Base-by-base conservation (phyloP, 2,888 invertebrate genomes). In the Morpho deidamia region DNA sequence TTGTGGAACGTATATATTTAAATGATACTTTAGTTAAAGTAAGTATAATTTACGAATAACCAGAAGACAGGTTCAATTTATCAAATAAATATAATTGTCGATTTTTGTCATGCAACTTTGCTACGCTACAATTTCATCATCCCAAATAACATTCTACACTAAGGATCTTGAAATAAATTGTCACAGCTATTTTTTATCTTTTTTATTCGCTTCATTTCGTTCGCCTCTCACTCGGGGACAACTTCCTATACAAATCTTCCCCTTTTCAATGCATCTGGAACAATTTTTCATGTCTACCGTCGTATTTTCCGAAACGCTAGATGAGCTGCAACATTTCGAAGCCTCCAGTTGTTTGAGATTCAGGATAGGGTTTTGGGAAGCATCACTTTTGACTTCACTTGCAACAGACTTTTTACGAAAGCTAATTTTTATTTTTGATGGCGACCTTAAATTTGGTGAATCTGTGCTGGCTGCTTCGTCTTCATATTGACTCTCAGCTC, bases 181-280 rank as follows among this genome's bases (percentile, higher is more conserved):
- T 35, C 11, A 39, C 3, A 44, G 0, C 9, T 11, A 23, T 14
- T 46, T 35, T 44, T 8, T 12, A 33, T 34, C 34, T 11, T 55
- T 35, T 52, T 53, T 52, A 52, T 49, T 61, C 34, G 59, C 55
- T 11, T 61, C 60, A 44, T 38, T 41, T 7, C 66, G 64, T 1
- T 61, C 60, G 44, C 37, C 40, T 7, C 66, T 65, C 1, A 66
- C 65, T 38, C 55, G 67, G 0, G 79, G 80, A 61, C 82, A 83
- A 1, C 56, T 62, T 38, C 62, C 59, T 0, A 79, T 53, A 64
- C 83, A 83, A 5, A 62, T 63, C 47, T 68, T 68, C 0, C 74
- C 76, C 45, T 72, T 61, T 48, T 70, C 64, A 0, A 64, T 44
- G 62, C 83, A 83, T 58, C 64, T 74, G 0, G 73, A 63, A 64